These are phyloP conservation scores for Falco cherrug DNA, from an alignment of 2,797 vertebrate species.

Conservation along the genomic window DNA sequence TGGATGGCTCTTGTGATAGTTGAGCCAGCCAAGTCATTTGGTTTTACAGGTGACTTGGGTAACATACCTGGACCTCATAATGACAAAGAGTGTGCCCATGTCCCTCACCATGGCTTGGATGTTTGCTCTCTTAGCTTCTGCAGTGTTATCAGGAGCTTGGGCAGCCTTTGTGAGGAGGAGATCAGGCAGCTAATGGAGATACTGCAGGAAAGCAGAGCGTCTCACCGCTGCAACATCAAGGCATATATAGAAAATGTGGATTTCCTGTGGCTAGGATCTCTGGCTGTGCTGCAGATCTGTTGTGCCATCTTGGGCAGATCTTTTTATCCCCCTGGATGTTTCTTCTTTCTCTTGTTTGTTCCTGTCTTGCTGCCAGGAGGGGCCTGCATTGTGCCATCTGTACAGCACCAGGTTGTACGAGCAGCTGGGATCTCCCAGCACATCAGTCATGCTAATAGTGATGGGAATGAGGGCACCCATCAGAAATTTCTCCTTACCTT, in stretches of 20 bases:
- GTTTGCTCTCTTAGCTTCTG: neutral
- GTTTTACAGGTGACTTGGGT: neutral
- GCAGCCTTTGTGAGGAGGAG: neutral
- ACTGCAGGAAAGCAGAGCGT: neutral
- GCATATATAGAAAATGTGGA: neutral
- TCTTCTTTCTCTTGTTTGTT: neutral
- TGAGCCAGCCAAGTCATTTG: neutral
- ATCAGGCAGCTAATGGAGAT: neutral
- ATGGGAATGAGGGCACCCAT: neutral
- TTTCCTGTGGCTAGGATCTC: neutral
- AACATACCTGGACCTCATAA: neutral
- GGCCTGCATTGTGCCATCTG: neutral
- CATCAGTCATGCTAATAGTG: neutral
- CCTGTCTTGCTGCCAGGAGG: neutral
- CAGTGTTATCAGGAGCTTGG: neutral
- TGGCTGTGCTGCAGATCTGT: neutral
- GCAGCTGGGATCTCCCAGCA: neutral
- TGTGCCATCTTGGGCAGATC: neutral
- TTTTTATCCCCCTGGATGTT: neutral
- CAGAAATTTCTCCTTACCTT: slow-evolving; percentile 19
- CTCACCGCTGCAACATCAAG: neutral
- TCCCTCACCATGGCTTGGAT: neutral
- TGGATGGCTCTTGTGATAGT: neutral
- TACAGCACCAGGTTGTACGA: neutral
- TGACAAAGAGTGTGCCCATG: neutral